Conservation (phyloP, 2,797 vertebrate genomes). For the Chelmon rostratus region DNA sequence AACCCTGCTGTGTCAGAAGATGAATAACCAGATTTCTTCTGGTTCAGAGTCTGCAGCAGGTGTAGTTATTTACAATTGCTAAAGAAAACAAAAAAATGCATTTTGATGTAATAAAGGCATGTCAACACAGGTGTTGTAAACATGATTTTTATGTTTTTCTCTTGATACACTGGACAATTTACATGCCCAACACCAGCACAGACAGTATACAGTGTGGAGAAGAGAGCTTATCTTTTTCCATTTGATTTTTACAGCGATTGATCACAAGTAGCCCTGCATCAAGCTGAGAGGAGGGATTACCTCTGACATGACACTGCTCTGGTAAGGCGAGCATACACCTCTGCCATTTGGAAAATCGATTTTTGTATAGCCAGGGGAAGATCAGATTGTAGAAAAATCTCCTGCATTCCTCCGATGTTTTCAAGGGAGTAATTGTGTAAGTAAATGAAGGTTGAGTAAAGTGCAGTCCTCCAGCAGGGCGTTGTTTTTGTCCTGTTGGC, state of each 20-base stretch:
- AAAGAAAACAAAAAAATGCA: not conserved
- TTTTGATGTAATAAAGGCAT: not conserved
- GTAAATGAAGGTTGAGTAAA: constrained; percentile 65
- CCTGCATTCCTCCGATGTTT: not conserved
- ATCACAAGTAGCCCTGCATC: not conserved
- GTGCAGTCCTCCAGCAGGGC: constrained; percentile 50
- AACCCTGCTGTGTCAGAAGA: not conserved
- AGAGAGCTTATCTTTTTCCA: not conserved
- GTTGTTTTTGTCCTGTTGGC: constrained; percentile 52
- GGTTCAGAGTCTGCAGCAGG: not conserved
- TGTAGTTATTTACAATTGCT: not conserved
- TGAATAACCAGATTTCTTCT: not conserved
- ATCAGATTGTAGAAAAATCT: not conserved
- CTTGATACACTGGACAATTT: no score
- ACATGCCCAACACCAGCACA: no score
- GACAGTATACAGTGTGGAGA: not conserved
- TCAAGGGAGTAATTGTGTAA: constrained; percentile 42
- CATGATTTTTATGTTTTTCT: not conserved
- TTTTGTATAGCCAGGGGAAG: not conserved
- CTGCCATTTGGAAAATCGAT: not conserved
- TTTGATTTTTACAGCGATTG: constrained; percentile 1
- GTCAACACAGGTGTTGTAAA: not conserved
- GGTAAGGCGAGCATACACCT: constrained; percentile 37
- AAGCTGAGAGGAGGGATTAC: not conserved
- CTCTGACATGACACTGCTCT: constrained; percentile 26